Percentiles rank a stretch among this genome's conserved stretches.
Conservation (phyloP, 1,140 invertebrate species). For the Papilio polytes region DNA sequence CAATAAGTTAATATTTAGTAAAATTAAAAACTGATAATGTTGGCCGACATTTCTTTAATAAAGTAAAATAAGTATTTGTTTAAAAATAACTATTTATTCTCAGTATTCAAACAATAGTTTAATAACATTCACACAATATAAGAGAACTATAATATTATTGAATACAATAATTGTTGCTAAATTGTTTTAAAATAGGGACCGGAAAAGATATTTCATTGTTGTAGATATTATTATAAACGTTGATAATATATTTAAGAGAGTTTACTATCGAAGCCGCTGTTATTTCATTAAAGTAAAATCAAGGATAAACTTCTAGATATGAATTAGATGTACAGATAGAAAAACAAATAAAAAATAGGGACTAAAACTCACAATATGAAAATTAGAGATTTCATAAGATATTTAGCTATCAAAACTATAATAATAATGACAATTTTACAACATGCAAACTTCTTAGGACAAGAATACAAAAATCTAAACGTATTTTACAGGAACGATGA, state of each 20-base stretch:
- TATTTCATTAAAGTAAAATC: neutral
- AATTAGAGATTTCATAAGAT: neutral
- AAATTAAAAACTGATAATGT: no score
- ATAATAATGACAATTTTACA: neutral
- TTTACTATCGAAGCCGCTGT: neutral
- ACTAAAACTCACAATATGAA: neutral
- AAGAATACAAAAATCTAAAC: conserved; percentile 2
- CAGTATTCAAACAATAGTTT: neutral
- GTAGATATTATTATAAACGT: neutral
- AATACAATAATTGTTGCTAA: neutral
- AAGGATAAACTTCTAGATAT: neutral
- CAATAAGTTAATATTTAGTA: no score
- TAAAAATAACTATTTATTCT: neutral
- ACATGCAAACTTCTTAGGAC: neutral
- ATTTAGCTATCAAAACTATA: neutral
- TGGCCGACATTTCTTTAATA: neutral
- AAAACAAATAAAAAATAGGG: neutral
- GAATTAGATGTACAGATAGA: neutral
- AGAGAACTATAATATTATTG: conserved; percentile 8
- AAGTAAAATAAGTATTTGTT: no score
- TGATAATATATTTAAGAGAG: conserved; percentile 13
- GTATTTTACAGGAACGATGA: neutral
- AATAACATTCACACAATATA: neutral
- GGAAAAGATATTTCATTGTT: conserved; percentile 18
- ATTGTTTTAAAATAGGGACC: neutral